Percentiles rank a stretch among this genome's conserved stretches.
Evolutionary conservation across 23 tunicate species (phyloP).

Genomic region (Trididemnum clinides): DNA sequence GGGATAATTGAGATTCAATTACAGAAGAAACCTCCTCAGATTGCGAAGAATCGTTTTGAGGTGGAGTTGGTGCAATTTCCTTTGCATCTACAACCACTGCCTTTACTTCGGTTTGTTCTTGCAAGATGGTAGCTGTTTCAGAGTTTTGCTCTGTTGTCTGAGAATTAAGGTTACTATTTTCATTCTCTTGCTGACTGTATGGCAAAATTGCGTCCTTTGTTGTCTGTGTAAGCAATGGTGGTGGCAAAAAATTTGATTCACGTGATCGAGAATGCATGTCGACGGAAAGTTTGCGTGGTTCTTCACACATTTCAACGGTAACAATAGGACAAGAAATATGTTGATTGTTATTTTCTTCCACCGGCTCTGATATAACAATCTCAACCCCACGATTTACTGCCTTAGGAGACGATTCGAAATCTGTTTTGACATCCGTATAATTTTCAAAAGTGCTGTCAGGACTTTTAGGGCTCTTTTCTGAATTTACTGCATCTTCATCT

Average conservation of each 20-base stretch:
- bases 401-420: neutral
- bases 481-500: slow-evolving; percentile 43
- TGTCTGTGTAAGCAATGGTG: slow-evolving; percentile 11
- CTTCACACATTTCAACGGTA: neutral
- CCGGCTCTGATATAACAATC: neutral
- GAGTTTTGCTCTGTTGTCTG: neutral
- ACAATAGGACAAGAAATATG: neutral
- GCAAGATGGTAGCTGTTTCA: neutral
- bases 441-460: no score
- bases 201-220: slow-evolving; percentile 36
- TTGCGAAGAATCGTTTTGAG: neutral
- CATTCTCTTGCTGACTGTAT: neutral
- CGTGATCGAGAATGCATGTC: neutral
- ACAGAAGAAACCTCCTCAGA: neutral
- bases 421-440: neutral
- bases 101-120: neutral
- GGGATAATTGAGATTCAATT: neutral
- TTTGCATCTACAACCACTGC: neutral
- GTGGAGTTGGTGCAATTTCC: neutral
- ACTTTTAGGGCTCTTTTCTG: neutral
- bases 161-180: neutral
- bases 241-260: neutral
- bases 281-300: slow-evolving; percentile 12
- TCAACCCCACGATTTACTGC: neutral
- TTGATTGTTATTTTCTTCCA: neutral